These are phyloP conservation scores for Myiopsitta monachus DNA, from an alignment of 2,113 vertebrate species.

Conservation along the genomic window DNA sequence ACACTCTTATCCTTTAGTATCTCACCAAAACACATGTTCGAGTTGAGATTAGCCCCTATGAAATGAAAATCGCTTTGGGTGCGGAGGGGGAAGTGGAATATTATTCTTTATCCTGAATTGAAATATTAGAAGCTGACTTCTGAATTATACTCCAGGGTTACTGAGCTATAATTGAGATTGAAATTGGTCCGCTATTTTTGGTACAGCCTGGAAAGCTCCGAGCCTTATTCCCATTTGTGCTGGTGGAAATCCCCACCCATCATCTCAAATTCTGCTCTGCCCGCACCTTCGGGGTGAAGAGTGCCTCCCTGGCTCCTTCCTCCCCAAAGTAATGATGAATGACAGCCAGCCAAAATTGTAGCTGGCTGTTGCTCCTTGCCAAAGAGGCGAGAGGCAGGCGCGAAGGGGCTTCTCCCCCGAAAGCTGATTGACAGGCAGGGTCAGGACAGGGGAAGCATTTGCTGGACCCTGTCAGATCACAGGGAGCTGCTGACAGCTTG, in stretches of 20 bases:
- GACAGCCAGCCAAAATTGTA: constrained; percentile 36
- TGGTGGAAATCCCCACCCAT: constrained; percentile 30
- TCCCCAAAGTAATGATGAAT: constrained; percentile 52
- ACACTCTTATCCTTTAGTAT: not conserved
- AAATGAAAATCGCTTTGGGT: constrained; percentile 5
- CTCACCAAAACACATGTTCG: not conserved
- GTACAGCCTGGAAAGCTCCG: not conserved
- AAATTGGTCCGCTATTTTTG: constrained; percentile 31
- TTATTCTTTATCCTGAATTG: constrained; percentile 31
- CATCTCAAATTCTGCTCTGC: constrained; percentile 50
- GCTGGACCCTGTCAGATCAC: constrained; percentile 69
- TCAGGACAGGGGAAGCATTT: constrained; percentile 76
- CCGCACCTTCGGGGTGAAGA: not conserved
- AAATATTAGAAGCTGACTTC: constrained; percentile 47
- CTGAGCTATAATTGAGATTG: not conserved
- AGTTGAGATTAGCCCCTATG: not conserved
- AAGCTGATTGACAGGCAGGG: constrained; percentile 77
- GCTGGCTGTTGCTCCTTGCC: constrained; percentile 20
- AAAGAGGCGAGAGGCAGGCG: not conserved
- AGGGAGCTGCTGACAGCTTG: constrained; percentile 84
- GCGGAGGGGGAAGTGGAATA: constrained; percentile 6
- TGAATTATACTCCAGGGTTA: constrained; percentile 5
- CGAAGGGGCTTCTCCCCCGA: constrained; percentile 24
- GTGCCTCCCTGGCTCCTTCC: constrained; percentile 30
- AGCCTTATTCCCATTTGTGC: constrained; percentile 31